Evolutionary conservation across 2,113 vertebrate species (phyloP).

Genomic region (Eulemur rufifrons): DNA sequence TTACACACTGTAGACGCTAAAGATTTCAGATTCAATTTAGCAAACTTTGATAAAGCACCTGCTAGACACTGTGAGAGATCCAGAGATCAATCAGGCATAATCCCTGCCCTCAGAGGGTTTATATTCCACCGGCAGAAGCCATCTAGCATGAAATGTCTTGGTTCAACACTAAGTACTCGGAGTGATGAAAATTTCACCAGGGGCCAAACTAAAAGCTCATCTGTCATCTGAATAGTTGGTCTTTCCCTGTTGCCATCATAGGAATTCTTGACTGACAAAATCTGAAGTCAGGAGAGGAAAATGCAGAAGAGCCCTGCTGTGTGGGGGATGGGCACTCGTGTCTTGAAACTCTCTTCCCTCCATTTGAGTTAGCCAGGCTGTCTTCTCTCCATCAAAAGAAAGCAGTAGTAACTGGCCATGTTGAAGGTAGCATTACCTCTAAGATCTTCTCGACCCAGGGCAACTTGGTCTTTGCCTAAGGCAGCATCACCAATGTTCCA

Average conservation of each 20-base stretch:
- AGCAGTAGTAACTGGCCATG: not conserved
- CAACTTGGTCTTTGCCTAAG: not conserved
- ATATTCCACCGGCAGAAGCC: not conserved
- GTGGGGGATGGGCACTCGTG: rapidly evolving
- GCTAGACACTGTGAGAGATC: not conserved
- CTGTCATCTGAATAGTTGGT: not conserved
- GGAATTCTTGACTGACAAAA: not conserved
- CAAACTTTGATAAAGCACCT: not conserved
- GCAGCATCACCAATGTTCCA: not conserved
- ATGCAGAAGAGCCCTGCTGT: not conserved
- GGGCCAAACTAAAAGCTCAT: not conserved
- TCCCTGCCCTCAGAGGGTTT: not conserved
- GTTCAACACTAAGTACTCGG: not conserved
- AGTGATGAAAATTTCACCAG: not conserved
- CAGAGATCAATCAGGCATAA: not conserved
- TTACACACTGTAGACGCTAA: not conserved
- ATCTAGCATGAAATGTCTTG: not conserved
- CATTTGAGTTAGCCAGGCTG: not conserved
- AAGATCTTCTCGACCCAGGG: not conserved
- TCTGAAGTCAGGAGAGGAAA: not conserved
- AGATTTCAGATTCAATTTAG: not conserved
- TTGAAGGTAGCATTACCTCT: not conserved
- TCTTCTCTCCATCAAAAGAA: not conserved
- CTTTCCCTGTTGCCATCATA: not conserved
- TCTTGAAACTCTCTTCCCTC: not conserved